A percentile compares a stretch with the other conserved stretches of the same genome.
Conservation (phyloP, 2,888 invertebrate genomes). For the Cosmia trapezina region DNA sequence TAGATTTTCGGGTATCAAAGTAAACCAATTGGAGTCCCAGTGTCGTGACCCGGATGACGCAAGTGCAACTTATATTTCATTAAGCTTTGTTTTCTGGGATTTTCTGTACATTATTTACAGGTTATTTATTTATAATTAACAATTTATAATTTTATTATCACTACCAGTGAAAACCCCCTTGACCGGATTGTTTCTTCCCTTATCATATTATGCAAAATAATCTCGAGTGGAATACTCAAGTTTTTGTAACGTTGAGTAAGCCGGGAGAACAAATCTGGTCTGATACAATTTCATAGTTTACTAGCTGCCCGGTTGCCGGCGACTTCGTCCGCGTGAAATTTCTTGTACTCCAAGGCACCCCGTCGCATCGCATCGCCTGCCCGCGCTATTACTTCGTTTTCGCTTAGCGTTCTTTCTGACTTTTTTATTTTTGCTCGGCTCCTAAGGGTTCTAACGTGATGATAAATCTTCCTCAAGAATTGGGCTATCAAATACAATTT, state of each 20-base stretch:
- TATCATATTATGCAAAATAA: not conserved
- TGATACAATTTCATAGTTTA: not conserved
- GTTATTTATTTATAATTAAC: constrained; percentile 1
- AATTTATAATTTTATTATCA: constrained; percentile 17
- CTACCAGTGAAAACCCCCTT: constrained; percentile 12
- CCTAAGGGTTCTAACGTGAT: too few species aligned
- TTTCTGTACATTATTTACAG: constrained; percentile 9
- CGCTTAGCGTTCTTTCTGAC: too few species aligned
- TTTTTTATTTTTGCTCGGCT: too few species aligned
- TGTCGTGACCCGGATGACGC: constrained; percentile 74
- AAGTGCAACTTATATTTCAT: constrained; percentile 68
- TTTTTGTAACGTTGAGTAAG: not conserved
- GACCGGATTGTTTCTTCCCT: not conserved
- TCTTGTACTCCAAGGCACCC: too few species aligned
- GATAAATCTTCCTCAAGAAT: too few species aligned
- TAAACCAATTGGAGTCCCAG: constrained; percentile 44
- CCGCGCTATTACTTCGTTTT: too few species aligned
- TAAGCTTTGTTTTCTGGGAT: constrained; percentile 54
- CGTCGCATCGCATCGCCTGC: too few species aligned
- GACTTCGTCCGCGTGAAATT: too few species aligned
- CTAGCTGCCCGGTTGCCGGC: too few species aligned
- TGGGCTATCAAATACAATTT: too few species aligned
- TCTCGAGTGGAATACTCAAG: not conserved
- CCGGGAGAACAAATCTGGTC: not conserved
- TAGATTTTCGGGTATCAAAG: constrained; percentile 37